phyloP scores from a whole-genome alignment of 2,797 vertebrate genomes.

The Onychomys leucogaster region DNA sequence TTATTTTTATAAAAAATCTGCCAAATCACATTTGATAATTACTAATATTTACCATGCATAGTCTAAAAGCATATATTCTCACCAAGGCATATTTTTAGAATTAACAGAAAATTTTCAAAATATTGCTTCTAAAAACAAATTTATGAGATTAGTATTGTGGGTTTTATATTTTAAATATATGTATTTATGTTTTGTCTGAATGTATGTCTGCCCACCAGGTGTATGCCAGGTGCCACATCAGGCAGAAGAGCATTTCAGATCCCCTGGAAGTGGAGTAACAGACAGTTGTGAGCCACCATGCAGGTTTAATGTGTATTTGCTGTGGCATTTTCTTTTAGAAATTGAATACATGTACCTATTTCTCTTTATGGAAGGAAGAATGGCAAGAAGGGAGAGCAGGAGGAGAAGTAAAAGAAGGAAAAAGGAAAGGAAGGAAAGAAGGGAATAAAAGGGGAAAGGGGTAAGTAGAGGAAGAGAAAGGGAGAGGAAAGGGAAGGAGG shows the following conservation, averaged over 20 bases:
- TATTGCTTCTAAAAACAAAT: constrained; percentile 32
- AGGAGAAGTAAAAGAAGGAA: neutral
- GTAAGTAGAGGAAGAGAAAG: neutral
- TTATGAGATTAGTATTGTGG: neutral
- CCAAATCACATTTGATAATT: neutral
- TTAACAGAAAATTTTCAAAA: constrained; percentile 17
- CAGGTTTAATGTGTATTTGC: constrained; percentile 15
- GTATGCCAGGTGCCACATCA: too few species aligned
- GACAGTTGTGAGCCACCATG: neutral
- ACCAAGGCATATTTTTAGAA: constrained; percentile 46
- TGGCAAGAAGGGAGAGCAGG: neutral
- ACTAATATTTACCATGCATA: constrained; percentile 6
- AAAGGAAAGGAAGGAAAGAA: neutral
- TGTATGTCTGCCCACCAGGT: neutral
- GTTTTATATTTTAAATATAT: neutral
- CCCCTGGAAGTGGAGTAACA: neutral
- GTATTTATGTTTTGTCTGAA: neutral
- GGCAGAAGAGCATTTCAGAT: neutral
- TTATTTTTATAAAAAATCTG: neutral
- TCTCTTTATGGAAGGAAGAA: neutral
- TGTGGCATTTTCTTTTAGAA: constrained; percentile 32
- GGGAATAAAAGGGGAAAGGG: neutral
- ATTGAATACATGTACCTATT: neutral
- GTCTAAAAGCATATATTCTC: neutral
- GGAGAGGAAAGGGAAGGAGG: neutral